A percentile compares a stretch with the other conserved stretches of the same genome.
Conservation (phyloP, 2,113 vertebrate genomes). For the Nymphicus hollandicus region DNA sequence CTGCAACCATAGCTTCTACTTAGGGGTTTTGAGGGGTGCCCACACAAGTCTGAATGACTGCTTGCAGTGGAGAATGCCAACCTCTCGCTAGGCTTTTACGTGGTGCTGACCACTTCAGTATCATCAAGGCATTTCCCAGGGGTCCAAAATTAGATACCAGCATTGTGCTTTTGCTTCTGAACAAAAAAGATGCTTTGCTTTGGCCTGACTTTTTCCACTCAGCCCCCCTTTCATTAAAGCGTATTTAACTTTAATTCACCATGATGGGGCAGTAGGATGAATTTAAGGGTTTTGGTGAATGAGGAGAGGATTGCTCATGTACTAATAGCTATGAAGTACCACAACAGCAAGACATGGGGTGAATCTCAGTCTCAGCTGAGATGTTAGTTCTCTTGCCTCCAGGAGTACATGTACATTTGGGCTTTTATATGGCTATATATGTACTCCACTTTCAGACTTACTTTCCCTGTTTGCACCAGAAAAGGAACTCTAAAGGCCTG, state of each 20-base stretch:
- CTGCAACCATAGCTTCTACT: conserved; percentile 21
- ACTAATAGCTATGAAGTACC: background rate
- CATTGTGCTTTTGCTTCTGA: background rate
- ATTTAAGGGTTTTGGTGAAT: background rate
- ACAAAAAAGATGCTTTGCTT: background rate
- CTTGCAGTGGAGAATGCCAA: background rate
- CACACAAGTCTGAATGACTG: background rate
- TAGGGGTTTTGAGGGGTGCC: conserved; percentile 39
- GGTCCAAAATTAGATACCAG: conserved; percentile 25
- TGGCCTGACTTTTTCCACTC: background rate
- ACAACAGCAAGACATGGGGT: background rate
- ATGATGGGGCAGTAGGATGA: background rate
- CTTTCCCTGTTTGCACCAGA: background rate
- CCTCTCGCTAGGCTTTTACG: background rate
- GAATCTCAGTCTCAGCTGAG: accelerated
- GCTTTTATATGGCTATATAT: background rate
- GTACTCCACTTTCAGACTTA: background rate
- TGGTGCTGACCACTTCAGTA: conserved; percentile 26
- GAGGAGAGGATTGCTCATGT: background rate
- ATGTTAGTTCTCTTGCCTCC: background rate
- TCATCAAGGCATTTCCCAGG: background rate
- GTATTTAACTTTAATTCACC: background rate
- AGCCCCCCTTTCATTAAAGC: conserved; percentile 8
- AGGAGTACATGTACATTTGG: background rate
- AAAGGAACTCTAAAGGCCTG: background rate